Conservation (phyloP, 2,113 vertebrate species). For the Petroica traversi region DNA sequence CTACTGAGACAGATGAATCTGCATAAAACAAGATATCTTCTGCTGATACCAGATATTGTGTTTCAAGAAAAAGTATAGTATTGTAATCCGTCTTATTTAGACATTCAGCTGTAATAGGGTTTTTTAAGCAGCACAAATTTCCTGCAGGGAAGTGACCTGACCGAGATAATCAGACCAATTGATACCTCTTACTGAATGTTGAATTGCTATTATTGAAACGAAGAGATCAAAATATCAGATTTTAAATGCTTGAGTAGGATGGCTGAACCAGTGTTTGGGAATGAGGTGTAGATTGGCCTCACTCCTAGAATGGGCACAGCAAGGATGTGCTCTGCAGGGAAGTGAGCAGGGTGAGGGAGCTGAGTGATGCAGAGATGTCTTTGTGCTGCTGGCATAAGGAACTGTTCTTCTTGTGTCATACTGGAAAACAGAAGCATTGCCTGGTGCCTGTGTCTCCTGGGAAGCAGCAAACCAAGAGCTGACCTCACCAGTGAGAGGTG, state of each 20-base stretch:
- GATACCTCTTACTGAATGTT: not conserved
- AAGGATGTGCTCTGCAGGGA: not conserved
- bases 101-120: rapidly evolving
- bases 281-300: not conserved
- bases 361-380: rapidly evolving
- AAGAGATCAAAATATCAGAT: not conserved
- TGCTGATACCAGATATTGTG: not conserved
- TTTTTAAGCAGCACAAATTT: not conserved
- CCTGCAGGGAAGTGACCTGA: not conserved
- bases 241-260: rapidly evolving
- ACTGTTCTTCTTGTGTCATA: rapidly evolving
- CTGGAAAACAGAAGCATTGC: not conserved
- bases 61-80: not conserved
- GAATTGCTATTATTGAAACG: not conserved
- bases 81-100: not conserved
- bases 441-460: no score
- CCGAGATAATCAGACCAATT: not conserved
- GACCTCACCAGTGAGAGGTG: not conserved
- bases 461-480: rapidly evolving
- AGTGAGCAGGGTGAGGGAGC: rapidly evolving
- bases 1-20: not conserved
- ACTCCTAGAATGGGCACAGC: rapidly evolving
- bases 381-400: not conserved
- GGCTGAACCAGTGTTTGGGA: no score
- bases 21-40: not conserved